Percentiles rank a stretch among this genome's conserved stretches.
Evolutionary conservation across 2,113 vertebrate genomes (phyloP).

Genomic region (Prinia subflava): DNA sequence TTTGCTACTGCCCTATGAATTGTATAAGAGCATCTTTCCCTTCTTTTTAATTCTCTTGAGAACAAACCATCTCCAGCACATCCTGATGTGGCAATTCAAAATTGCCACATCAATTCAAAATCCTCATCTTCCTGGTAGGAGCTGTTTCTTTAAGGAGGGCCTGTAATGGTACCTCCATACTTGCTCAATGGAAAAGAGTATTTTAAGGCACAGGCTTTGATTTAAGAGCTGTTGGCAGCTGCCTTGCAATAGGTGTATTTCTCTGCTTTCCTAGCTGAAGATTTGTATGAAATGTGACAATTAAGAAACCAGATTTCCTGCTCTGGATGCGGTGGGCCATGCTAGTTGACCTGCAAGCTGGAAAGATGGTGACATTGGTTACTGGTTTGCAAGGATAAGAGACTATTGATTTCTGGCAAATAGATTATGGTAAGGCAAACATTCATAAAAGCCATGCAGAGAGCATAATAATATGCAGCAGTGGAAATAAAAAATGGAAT

Average conservation of each 20-base stretch:
- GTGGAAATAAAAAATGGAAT: not conserved
- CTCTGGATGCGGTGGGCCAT: not conserved
- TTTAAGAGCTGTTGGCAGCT: slow-evolving; percentile 17
- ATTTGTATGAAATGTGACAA: not conserved
- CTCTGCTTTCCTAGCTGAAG: not conserved
- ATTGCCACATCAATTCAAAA: slow-evolving; percentile 1
- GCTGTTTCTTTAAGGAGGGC: not conserved
- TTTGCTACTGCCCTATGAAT: not conserved
- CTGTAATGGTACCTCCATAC: not conserved
- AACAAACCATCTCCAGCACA: not conserved
- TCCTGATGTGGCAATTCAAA: not conserved
- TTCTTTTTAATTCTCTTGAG: not conserved
- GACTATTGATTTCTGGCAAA: slow-evolving; percentile 37
- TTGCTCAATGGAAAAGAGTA: not conserved
- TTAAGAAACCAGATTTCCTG: not conserved
- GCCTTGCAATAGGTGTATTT: not conserved
- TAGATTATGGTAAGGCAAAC: not conserved
- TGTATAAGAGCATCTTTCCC: not conserved
- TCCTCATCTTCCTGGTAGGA: not conserved
- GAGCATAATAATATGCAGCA: not conserved
- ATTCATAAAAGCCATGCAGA: not conserved
- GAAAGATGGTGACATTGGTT: not conserved
- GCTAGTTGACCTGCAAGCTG: not conserved
- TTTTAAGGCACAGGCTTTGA: not conserved
- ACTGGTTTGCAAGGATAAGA: not conserved